phyloP scores from a whole-genome alignment of 1,140 invertebrate species.

The Ostrea edulis region DNA sequence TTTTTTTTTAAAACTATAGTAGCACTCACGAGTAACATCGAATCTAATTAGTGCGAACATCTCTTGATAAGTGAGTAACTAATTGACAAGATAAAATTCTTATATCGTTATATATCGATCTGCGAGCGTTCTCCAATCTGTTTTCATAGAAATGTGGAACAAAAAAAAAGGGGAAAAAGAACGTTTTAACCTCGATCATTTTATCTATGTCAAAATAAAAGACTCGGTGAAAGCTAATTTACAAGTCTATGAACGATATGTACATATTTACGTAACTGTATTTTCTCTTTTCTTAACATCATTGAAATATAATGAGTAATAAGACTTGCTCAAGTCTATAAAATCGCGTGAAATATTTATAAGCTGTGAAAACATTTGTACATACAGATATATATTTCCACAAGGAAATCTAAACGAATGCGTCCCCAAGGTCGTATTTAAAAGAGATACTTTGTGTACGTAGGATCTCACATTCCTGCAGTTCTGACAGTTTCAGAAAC shows the following conservation, averaged over 20 bases:
- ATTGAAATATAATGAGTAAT: no score
- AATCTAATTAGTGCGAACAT: conserved; percentile 29
- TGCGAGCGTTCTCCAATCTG: background rate
- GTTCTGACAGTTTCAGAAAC: background rate
- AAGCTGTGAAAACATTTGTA: no score
- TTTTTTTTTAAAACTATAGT: background rate
- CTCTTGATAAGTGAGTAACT: conserved; percentile 8
- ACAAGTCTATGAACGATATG: no score
- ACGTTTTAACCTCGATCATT: background rate
- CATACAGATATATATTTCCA: no score
- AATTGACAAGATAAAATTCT: conserved; percentile 20
- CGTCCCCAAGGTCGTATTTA: background rate
- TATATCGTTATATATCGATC: conserved; percentile 19
- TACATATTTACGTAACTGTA: no score
- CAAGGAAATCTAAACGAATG: background rate
- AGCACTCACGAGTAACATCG: conserved; percentile 13
- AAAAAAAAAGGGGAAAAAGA: no score
- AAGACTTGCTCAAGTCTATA: no score
- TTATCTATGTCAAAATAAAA: background rate
- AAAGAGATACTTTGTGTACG: background rate
- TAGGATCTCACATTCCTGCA: background rate
- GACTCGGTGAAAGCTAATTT: no score
- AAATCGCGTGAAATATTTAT: no score
- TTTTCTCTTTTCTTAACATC: no score
- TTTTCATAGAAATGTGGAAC: background rate